A percentile compares a stretch with the other conserved stretches of the same genome.
Evolutionary conservation across 2,888 invertebrate genomes (phyloP).

Genomic region (Drosophila nigricruria): DNA sequence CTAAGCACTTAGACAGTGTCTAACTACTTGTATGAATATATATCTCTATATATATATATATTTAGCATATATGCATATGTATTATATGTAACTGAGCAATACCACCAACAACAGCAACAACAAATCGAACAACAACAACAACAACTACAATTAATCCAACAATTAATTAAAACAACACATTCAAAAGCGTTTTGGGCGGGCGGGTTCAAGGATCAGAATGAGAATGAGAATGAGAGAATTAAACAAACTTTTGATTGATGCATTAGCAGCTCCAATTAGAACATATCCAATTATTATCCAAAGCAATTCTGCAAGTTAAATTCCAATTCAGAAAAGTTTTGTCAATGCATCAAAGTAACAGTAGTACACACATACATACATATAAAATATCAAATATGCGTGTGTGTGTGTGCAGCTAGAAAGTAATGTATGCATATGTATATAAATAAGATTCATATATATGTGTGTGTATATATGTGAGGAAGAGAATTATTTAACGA

Average conservation of each 20-base stretch:
- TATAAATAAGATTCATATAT: neutral
- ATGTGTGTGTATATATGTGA: neutral
- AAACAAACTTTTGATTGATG: neutral
- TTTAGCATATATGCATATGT: constrained; percentile 27
- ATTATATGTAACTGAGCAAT: constrained; percentile 59
- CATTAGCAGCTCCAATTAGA: neutral
- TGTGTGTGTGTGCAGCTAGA: neutral
- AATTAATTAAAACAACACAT: constrained; percentile 43
- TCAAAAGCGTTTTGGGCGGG: constrained; percentile 35
- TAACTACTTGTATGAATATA: constrained; percentile 38
- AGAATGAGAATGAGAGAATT: neutral
- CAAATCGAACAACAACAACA: constrained; percentile 41
- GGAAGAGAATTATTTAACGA: neutral
- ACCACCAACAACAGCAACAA: constrained; percentile 64
- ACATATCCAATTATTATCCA: neutral
- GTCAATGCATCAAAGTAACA: neutral
- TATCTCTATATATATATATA: constrained; percentile 13
- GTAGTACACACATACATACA: neutral
- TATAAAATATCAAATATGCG: neutral
- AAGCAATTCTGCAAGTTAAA: neutral
- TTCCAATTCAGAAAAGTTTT: neutral
- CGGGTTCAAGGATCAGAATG: constrained; percentile 8
- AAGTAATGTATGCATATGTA: neutral
- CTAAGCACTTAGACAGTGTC: constrained; percentile 43
- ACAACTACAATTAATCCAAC: constrained; percentile 47